Percentiles rank a stretch among this genome's conserved stretches.
These are phyloP conservation scores for Dynastes tityus DNA, from an alignment of 2,888 invertebrate species.

Conservation along the genomic window DNA sequence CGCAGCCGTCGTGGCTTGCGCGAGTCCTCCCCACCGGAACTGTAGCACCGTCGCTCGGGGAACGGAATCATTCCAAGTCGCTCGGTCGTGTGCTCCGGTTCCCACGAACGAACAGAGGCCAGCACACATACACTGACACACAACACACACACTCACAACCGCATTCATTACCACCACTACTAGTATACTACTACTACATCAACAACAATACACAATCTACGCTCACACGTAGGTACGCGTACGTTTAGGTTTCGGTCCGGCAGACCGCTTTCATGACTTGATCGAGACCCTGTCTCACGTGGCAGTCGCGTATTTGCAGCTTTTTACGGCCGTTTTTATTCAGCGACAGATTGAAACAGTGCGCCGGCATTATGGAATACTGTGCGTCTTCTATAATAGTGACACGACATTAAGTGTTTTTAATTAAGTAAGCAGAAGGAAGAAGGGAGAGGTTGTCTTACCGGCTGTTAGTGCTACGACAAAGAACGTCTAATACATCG, in stretches of 20 bases:
- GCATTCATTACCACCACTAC: slow-evolving; percentile 25
- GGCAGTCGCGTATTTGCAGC: slow-evolving; percentile 54
- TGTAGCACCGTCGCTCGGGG: slow-evolving; percentile 57
- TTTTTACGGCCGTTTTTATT: neutral
- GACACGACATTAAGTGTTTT: slow-evolving; percentile 37
- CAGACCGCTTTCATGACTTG: slow-evolving; percentile 16
- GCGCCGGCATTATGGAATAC: slow-evolving; percentile 56
- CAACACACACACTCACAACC: slow-evolving; percentile 30
- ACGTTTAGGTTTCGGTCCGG: slow-evolving; percentile 15
- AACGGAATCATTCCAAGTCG: slow-evolving; percentile 65
- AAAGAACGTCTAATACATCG: slow-evolving; percentile 13
- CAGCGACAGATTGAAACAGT: slow-evolving; percentile 50
- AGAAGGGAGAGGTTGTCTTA: neutral
- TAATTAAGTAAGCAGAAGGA: neutral
- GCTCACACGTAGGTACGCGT: slow-evolving; percentile 16
- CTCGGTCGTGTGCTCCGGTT: slow-evolving; percentile 60
- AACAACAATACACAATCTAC: slow-evolving; percentile 17
- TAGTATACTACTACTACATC: neutral
- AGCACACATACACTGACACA: slow-evolving; percentile 48
- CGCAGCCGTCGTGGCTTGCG: slow-evolving; percentile 57
- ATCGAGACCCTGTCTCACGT: slow-evolving; percentile 56
- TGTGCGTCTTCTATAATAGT: slow-evolving; percentile 35
- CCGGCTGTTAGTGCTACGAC: slow-evolving; percentile 20
- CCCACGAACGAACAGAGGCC: slow-evolving; percentile 41
- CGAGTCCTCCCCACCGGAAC: slow-evolving; percentile 60